Evolutionary conservation across 2,888 invertebrate species (phyloP).

Genomic region (Pegoplata infirma): DNA sequence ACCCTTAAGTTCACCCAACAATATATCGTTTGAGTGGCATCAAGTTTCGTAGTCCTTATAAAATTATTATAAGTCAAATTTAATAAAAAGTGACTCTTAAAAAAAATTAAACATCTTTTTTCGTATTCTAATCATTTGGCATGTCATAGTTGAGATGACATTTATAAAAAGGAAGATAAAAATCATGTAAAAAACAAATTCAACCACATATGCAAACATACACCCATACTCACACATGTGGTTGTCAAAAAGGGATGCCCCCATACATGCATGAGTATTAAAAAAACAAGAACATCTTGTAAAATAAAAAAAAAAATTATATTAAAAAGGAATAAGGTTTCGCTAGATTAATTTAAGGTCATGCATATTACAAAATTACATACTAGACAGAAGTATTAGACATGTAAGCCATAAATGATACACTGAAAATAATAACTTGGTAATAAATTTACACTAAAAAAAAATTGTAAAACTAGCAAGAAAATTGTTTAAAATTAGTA

Average conservation of each 20-base stretch:
- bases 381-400: slow-evolving; percentile 16
- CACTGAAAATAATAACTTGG: too few relatives aligned
- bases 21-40: slow-evolving; percentile 34
- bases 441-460: too few relatives aligned
- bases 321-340: slow-evolving; percentile 68
- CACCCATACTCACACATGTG: slow-evolving; percentile 31
- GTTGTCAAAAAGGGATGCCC: slow-evolving; percentile 48
- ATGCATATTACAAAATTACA: slow-evolving; percentile 69
- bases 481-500: too few relatives aligned
- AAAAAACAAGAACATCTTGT: slow-evolving; percentile 31
- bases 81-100: slow-evolving; percentile 36
- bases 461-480: too few relatives aligned
- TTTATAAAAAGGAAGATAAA: slow-evolving; percentile 65
- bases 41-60: slow-evolving; percentile 23
- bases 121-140: slow-evolving; percentile 72
- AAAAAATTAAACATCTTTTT: slow-evolving; percentile 51
- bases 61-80: slow-evolving; percentile 32
- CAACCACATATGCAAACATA: slow-evolving; percentile 46
- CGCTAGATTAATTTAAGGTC: slow-evolving; percentile 76
- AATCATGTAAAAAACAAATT: slow-evolving; percentile 40
- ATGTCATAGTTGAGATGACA: slow-evolving; percentile 71
- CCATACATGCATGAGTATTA: background rate
- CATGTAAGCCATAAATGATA: too few relatives aligned
- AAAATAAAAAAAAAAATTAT: too few relatives aligned
- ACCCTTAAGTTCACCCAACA: slow-evolving; percentile 39